These are phyloP conservation scores for Erannis defoliaria DNA, from an alignment of 2,888 invertebrate genomes.

Conservation along the genomic window DNA sequence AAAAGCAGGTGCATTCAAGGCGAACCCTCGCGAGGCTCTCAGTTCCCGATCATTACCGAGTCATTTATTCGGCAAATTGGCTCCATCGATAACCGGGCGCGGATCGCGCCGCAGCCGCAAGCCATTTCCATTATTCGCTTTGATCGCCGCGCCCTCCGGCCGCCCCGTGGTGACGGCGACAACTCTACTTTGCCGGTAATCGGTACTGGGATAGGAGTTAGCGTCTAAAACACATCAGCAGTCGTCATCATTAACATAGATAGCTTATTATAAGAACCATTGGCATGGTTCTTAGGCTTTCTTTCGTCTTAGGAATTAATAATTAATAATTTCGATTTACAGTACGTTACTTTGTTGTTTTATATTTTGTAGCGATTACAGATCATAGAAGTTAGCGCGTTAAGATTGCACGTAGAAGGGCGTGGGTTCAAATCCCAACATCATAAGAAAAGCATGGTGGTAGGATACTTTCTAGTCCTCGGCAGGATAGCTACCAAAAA, in stretches of 20 bases:
- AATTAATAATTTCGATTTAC: no score
- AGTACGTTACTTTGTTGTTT: no score
- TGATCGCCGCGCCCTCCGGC: slow-evolving; percentile 57
- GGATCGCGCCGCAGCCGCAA: slow-evolving; percentile 63
- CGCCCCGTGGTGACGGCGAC: slow-evolving; percentile 63
- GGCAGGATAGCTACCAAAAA: no score
- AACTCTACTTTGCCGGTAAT: slow-evolving; percentile 45
- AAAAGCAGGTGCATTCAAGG: slow-evolving; percentile 21
- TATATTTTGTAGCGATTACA: no score
- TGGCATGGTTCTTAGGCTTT: no score
- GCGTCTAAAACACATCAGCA: background rate
- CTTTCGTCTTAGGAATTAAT: no score
- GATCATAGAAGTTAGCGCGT: no score
- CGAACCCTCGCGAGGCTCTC: slow-evolving; percentile 1
- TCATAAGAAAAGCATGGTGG: no score
- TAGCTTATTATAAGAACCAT: background rate
- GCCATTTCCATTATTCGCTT: slow-evolving; percentile 74
- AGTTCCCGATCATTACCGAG: slow-evolving; percentile 43
- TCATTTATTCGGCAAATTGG: slow-evolving; percentile 76
- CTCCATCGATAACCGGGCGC: slow-evolving; percentile 71
- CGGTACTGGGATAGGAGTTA: slow-evolving; percentile 32
- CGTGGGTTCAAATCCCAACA: no score
- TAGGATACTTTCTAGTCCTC: no score
- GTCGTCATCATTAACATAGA: background rate
- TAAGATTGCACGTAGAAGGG: no score